Base-by-base conservation (phyloP, 2,113 vertebrate species). In the Bungarus multicinctus region DNA sequence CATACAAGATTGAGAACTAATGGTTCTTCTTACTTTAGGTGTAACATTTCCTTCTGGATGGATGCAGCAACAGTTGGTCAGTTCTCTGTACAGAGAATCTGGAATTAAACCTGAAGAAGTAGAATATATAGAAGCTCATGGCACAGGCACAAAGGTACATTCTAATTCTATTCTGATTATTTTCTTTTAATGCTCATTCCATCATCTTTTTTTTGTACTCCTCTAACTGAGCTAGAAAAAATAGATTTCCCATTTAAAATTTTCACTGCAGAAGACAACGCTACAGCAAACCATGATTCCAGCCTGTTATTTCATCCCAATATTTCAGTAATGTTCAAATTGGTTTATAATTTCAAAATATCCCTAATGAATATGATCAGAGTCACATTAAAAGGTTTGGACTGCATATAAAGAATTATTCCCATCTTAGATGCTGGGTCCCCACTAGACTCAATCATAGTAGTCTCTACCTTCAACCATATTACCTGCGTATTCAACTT, bases 1-100 rank as follows among this genome's bases (percentile, higher is more conserved):
- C 45, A 9, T 53, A 92, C 3, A n/a, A 2, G 52, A 20, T 4
- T 58, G 53, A 23, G 47, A 27, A 18, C 8, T 81, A 34, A 47
- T 7, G 4, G 4, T 47, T 85, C 39, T 57, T 89, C 54, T 88
- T 60, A 47, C 91, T 88, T 88, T 93, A 99, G 99, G 99, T 81
- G 98, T 99, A 86, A 99, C 99, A 0, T 99, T 98, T 95, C 99
- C 99, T 22, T 99, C 99, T 0, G 99, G 99, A 85, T 98, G 98
- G 20, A 98, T 98, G 96, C 99, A 99, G 95, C 97, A 97, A 89
- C 96, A 93, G 43, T 94, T 99, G 93, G 94, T 99, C 43, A 94
- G 96, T 4, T 97, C 98, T 8, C 96, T 99, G 88, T 99, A 99
- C 89, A 92, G 90, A 91, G 98, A 98, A 4, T 96, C 95, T 0